Base-by-base conservation (phyloP, 2,888 invertebrate species). In the Hecatera dysodea region DNA sequence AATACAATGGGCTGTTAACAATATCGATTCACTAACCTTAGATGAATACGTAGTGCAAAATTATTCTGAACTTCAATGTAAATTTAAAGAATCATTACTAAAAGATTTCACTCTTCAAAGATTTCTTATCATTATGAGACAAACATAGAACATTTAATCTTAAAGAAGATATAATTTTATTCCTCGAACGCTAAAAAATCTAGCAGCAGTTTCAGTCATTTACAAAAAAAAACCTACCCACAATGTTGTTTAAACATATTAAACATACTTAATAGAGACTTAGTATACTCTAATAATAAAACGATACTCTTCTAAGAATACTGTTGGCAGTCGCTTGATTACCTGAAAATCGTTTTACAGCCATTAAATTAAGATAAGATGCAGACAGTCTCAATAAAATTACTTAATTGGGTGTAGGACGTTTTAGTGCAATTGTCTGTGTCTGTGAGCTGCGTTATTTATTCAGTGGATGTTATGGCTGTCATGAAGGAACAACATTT, bases 341-440 rank as follows among this genome's bases (percentile, higher is more conserved):
- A 52, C 42, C 55, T 65, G 59, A 72, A 62, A 75, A 72, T 72
- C 19, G 65, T 67, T 79, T 79, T 63, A 75, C 53, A 53, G 53
- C 39, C 52, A 8, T 44, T 48, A 24, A 57, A 60, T 78, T 61
- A 64, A 48, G 64, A 61, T 70, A 67, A 56, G 48, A 29, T 33
- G 48, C 42, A 48, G 24, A 15, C 17, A 22, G 42, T 39, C 46
- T n/a, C 36, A 66, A 48, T 55, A 74, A 39, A 63, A 69, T 59
- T 29, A 65, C 53, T 53, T 64, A 77, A 61, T 62, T 74, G 29
- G 62, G 65, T 78, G 53, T 73, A 68, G 57, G 48, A 29, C 39
- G 46, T 46, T 39, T 57, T 11, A 46, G 46, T 52, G 50, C 53
- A 52, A 27, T 46, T 52, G 19, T 15, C 17, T 22, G 12, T 63